Base-by-base conservation (phyloP, 2,113 vertebrate species). In the Scartelaos histophorus region DNA sequence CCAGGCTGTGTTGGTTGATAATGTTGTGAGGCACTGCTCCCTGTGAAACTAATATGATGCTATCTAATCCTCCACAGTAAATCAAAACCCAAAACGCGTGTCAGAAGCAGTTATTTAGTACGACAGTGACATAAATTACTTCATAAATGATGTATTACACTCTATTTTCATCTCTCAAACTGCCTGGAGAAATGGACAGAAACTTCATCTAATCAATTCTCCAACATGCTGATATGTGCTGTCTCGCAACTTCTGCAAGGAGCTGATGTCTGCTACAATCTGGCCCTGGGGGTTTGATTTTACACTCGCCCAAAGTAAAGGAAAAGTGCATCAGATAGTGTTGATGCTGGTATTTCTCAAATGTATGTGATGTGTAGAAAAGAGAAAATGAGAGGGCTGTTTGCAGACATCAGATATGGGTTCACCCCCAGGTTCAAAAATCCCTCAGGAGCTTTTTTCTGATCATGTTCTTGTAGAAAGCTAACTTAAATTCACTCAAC, bases 331-430 rank as follows among this genome's bases (percentile, higher is more conserved):
- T 76, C 25, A 25, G 75, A 84, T 85, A 74, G 69, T 75, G 71
- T 75, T 74, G 80, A 82, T 85, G 74, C 76, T 51, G 57, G 47
- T 74, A 66, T 82, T 24, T 62, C 38, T 69, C 16, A 38, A 67
- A 82, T 72, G 76, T 58, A 72, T 78, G 74, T 75, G 85, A 84
- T 86, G 61, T 86, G 81, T 77, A 87, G 75, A 81, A 75, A 51
- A 80, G 75, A 81, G 64, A 54, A 82, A 76, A 80, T 82, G 79
- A 77, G 82, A 83, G 86, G 82, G 82, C 86, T 83, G 81, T 85
- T 84, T 70, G 72, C 75, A 82, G 89, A 90, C 80, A 91, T 79
- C 86, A 90, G 88, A 91, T 90, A 91, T 90, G 85, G 83, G 81
- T 77, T 83, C 71, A 61, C 70, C 78, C 85, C 74, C 70, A 82